Base-by-base conservation (phyloP, 2,113 vertebrate genomes). In the Callopanchax toddi region DNA sequence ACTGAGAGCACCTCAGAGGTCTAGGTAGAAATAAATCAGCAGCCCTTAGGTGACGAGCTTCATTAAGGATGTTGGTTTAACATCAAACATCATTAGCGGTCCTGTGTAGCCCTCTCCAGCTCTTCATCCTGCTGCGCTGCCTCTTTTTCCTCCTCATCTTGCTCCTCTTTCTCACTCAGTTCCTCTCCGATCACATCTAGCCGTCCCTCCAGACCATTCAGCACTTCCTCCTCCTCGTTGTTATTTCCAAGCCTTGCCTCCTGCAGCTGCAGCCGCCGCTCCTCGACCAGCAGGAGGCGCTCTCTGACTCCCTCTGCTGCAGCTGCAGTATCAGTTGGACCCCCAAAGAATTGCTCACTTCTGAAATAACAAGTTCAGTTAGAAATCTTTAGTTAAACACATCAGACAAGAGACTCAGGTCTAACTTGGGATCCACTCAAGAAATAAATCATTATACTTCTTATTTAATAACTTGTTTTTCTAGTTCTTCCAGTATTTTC, bases 261-360 rank as follows among this genome's bases (percentile, higher is more conserved):
- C 59, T 89, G 85, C 65, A 84, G 71, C 55, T 89, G 94, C 74
- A 95, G 92, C 70, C 94, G 95, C 74, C 94, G 95, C 87, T 96
- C 93, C 83, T 94, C 94, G 84, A 96, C 94, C 80, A 96, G 87
- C 86, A 96, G 94, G 91, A 99, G 96, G 85, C 94, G 95, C 86
- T 99, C 97, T 82, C 96, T 93, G 82, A 98, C 92, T 49, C 91
- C 91, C 82, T 99, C 96, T 13, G 96, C 96, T 39, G 95, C 93
- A 42, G 95, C 92, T 21, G 96, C 96, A 63, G 96, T 96, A 51
- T 99, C 97, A 23, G 95, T 92, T 39, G 96, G 95, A 81, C 92
- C 97, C 74, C 97, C 96, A 45, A 99, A 99, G 84, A 93, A 97
- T 70, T 98, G 97, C 85, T 99, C 97, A 34, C 93, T 95, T 90